Conservation (phyloP, 2,797 vertebrate genomes). For the Leuciscus waleckii region DNA sequence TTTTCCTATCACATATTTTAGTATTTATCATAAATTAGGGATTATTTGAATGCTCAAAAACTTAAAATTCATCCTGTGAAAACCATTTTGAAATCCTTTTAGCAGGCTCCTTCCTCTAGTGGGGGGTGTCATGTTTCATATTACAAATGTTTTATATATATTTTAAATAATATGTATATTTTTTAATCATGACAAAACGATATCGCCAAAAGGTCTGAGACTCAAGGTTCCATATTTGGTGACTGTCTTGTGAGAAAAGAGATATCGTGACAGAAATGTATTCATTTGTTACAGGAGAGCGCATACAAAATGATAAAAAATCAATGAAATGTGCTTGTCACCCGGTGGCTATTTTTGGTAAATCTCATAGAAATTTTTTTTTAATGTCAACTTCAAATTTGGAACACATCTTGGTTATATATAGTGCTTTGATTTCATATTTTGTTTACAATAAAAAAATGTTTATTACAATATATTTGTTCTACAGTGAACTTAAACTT, state of each 20-base stretch:
- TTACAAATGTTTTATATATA: neutral
- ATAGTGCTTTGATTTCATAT: neutral
- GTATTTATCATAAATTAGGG: neutral
- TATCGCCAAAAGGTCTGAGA: neutral
- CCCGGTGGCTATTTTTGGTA: neutral
- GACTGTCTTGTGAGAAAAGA: neutral
- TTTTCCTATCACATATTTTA: neutral
- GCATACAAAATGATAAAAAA: neutral
- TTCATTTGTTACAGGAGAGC: neutral
- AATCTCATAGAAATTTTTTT: neutral
- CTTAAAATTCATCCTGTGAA: neutral
- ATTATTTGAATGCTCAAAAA: neutral
- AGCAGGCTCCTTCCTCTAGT: neutral
- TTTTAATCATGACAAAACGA: neutral
- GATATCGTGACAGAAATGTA: neutral
- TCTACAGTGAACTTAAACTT: neutral
- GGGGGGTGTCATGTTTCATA: neutral
- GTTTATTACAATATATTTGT: neutral
- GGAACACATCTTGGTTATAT: neutral
- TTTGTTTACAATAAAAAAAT: neutral
- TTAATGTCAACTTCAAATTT: neutral
- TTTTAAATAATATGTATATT: neutral
- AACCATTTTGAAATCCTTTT: neutral
- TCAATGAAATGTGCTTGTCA: neutral
- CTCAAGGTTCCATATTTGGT: neutral